phyloP scores from a whole-genome alignment of 2,797 vertebrate species.

The Enteromius anoplus region DNA sequence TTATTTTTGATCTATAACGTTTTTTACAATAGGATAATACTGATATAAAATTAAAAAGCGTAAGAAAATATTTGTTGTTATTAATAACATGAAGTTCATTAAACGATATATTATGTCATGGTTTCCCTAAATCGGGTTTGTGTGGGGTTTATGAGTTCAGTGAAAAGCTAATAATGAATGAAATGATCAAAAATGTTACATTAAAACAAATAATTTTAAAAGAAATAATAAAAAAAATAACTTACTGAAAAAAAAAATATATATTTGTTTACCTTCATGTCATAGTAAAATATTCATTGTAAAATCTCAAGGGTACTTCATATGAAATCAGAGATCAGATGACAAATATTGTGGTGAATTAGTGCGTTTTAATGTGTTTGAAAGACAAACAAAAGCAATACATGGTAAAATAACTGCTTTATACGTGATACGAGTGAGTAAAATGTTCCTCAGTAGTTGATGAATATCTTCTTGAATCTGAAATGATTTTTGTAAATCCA shows the following conservation, averaged over 20 bases:
- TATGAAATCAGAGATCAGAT: neutral
- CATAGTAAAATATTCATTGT: neutral
- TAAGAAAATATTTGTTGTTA: neutral
- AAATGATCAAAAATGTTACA: neutral
- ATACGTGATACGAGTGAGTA: neutral
- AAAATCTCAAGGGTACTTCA: too few species aligned
- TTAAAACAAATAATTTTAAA: neutral
- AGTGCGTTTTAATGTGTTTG: neutral
- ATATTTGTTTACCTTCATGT: neutral
- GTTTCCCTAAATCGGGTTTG: neutral
- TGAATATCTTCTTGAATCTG: neutral
- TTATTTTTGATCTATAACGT: neutral
- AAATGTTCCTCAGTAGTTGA: neutral
- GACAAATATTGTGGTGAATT: neutral
- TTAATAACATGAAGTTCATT: neutral
- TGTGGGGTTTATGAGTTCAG: neutral
- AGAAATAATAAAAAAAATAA: neutral
- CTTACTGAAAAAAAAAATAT: neutral
- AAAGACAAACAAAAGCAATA: neutral
- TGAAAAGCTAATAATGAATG: neutral
- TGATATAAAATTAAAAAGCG: neutral
- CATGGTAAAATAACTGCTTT: neutral
- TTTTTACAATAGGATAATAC: neutral
- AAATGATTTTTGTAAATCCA: neutral
- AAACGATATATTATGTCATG: neutral